Evolutionary conservation across 2,113 vertebrate species (phyloP).

Genomic region (Kryptolebias marmoratus): DNA sequence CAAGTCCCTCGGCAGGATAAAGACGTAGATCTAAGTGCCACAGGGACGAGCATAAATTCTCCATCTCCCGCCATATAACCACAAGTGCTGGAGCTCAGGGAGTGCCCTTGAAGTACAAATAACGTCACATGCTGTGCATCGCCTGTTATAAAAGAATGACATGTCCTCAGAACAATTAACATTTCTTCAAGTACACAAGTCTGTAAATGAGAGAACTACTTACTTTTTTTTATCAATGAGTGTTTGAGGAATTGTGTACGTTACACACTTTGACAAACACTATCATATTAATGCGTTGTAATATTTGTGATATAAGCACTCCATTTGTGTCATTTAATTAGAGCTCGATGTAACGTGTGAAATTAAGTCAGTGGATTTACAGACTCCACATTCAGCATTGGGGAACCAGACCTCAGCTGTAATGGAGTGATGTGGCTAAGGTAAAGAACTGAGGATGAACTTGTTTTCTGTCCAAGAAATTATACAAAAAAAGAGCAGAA

Average conservation of each 20-base stretch:
- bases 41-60: constrained; percentile 74
- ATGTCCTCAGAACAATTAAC: constrained; percentile 65
- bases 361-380: constrained; percentile 17
- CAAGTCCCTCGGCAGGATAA: constrained; percentile 70
- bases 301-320: no score
- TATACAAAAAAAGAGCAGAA: constrained; percentile 26
- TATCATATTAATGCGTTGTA: no score
- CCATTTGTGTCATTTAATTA: neutral
- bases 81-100: constrained; percentile 66
- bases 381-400: constrained; percentile 36
- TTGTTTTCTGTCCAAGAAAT: constrained; percentile 36
- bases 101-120: constrained; percentile 76
- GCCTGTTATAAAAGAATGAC: constrained; percentile 71
- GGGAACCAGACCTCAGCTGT: constrained; percentile 40
- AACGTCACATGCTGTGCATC: constrained; percentile 72
- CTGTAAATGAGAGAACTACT: constrained; percentile 39
- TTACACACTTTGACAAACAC: no score
- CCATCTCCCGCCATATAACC: constrained; percentile 65
- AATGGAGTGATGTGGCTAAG: constrained; percentile 25
- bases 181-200: constrained; percentile 55
- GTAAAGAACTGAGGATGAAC: constrained; percentile 18
- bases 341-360: constrained; percentile 8
- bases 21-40: constrained; percentile 76
- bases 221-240: neutral
- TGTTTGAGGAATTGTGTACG: no score